A percentile compares a stretch with the other conserved stretches of the same genome.
These are phyloP conservation scores for Paramormyrops hopkinsi DNA, from an alignment of 2,797 vertebrate genomes.

Conservation along the genomic window DNA sequence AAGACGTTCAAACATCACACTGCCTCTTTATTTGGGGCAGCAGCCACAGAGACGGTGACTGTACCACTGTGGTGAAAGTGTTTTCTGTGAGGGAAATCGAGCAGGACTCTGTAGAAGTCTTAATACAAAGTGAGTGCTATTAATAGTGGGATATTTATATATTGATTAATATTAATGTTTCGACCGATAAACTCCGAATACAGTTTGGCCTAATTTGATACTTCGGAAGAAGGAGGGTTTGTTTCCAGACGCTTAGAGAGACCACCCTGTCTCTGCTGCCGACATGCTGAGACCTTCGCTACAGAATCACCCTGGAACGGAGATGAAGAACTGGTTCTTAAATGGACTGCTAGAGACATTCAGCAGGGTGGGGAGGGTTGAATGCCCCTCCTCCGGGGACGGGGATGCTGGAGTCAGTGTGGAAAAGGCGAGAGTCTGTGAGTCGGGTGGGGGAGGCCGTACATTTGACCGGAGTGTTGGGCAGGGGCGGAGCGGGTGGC, in stretches of 20 bases:
- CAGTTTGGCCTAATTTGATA: constrained; percentile 21
- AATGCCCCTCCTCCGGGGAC: neutral
- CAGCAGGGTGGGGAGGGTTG: neutral
- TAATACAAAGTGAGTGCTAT: constrained; percentile 31
- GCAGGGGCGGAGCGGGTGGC: neutral
- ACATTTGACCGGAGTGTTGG: neutral
- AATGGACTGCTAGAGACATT: neutral
- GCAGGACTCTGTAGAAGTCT: neutral
- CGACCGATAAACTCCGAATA: constrained; percentile 40
- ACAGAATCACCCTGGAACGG: constrained; percentile 9
- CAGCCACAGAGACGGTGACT: constrained; percentile 9
- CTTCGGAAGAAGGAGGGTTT: neutral
- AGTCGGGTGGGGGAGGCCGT: neutral
- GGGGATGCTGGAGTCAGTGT: neutral
- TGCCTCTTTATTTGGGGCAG: constrained; percentile 12
- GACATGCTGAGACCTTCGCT: constrained; percentile 16
- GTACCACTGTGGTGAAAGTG: constrained; percentile 15
- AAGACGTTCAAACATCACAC: constrained; percentile 35
- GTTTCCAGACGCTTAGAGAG: constrained; percentile 42
- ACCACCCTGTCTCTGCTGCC: constrained; percentile 45
- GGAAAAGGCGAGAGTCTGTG: neutral
- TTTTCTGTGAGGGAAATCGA: constrained; percentile 10
- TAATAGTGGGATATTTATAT: constrained; percentile 41
- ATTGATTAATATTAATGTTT: constrained; percentile 36
- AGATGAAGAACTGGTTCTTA: neutral